Evolutionary conservation across 2,113 vertebrate genomes (phyloP), one percentile per base, ranked within the genome.

Genomic region (Oreocharis arfaki): DNA sequence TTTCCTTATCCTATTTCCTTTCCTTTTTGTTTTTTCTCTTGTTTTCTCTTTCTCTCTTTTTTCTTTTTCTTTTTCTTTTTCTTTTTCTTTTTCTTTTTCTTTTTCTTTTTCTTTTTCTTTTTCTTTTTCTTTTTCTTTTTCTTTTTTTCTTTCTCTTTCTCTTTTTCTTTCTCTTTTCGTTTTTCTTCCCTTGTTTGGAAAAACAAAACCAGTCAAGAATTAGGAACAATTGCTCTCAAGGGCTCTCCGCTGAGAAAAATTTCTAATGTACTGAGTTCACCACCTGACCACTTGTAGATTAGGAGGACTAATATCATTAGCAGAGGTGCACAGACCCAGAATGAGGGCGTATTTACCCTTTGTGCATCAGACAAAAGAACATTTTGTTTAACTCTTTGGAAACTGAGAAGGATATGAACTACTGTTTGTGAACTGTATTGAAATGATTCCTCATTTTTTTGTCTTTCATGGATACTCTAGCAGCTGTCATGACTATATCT

Each of bases 381-480:
- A 80, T 11, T 53, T n/a, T 9, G 9, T 65, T 76, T 81, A 84
- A 64, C n/a, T 68, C 22, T 81, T 69, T 81, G 28, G 46, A 91
- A 94, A 47, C 26, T 30, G 77, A 87, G 59, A 74, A 86, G 17
- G 35, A 61, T 46, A 33, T 53, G 49, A 84, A 22, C 64, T 28
- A 59, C 13, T 33, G 19, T 71, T 77, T 60, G 18, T 83, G 77
- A 81, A 73, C 33, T 17, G 5, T 47, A 57, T 35, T 64, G 35
- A 89, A 94, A 85, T 55, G 3, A 69, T 89, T 64, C 33, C 27
- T 70, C 6, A 6, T 64, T 95, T 90, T 71, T 68, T 44, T 74
- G 56, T 73, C 46, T 95, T 85, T 78, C 37, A 49, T 50, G 46
- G n/a, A n/a, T 81, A 87, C 95, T 88, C 87, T 46, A 84, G 32